Evolutionary conservation across 2,888 invertebrate genomes (phyloP).

Genomic region (Nycteola revayana): DNA sequence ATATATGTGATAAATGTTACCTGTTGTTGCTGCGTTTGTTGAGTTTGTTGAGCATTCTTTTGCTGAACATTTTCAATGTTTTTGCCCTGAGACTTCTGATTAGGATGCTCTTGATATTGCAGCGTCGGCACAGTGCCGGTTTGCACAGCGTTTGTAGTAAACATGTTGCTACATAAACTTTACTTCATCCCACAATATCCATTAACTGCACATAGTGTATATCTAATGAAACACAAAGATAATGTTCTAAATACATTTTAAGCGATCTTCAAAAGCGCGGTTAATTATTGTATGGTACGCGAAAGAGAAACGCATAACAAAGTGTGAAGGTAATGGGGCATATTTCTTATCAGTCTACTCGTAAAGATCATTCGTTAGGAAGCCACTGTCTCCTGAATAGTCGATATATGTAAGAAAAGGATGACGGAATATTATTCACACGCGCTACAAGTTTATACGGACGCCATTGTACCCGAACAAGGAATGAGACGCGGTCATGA

Average conservation of each 20-base stretch:
- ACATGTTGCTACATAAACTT: constrained; percentile 64
- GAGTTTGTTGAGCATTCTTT: constrained; percentile 79
- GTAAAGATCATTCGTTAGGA: constrained; percentile 77
- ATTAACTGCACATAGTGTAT: constrained; percentile 33
- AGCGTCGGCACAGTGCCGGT: constrained; percentile 83
- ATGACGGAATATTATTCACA: constrained; percentile 78
- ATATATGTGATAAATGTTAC: neutral
- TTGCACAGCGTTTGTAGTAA: constrained; percentile 83
- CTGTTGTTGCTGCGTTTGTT: constrained; percentile 44
- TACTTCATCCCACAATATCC: constrained; percentile 37
- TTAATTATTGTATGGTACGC: constrained; percentile 56
- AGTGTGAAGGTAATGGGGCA: constrained; percentile 79
- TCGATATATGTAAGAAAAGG: constrained; percentile 81
- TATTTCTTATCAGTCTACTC: constrained; percentile 77
- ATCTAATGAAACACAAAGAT: constrained; percentile 39
- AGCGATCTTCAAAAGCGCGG: constrained; percentile 63
- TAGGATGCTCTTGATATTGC: constrained; percentile 86
- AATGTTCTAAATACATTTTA: constrained; percentile 21
- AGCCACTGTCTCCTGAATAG: constrained; percentile 74
- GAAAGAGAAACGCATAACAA: constrained; percentile 71
- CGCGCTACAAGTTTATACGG: constrained; percentile 66
- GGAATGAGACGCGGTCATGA: constrained; percentile 42
- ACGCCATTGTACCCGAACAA: constrained; percentile 70
- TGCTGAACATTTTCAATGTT: constrained; percentile 84
- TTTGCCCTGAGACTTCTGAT: constrained; percentile 82